Conservation (phyloP, 2,888 invertebrate genomes). For the Tetragnatha montana region DNA sequence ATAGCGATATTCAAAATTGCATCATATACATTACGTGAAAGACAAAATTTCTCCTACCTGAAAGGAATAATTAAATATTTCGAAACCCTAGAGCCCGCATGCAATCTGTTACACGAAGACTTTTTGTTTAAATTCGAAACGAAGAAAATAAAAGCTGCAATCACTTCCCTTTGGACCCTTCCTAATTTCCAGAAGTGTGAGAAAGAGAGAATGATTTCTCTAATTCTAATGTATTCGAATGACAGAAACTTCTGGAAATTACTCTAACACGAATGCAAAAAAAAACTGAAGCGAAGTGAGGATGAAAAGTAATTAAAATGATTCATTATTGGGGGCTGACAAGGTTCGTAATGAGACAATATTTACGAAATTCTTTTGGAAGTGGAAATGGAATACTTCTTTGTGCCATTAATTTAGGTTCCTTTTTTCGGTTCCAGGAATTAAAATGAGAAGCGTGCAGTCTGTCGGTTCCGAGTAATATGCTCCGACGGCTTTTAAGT, state of each 20-base stretch:
- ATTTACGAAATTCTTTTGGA: not conserved
- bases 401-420: not conserved
- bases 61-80: not conserved
- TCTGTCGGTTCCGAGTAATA: not conserved
- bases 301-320: slow-evolving; percentile 23
- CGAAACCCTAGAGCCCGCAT: not conserved
- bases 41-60: not conserved
- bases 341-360: not conserved
- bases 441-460: not conserved
- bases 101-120: not conserved
- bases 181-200: not conserved
- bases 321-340: slow-evolving; percentile 4
- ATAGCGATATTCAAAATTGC: no score
- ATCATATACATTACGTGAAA: not conserved
- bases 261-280: not conserved
- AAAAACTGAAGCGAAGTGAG: not conserved
- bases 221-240: not conserved
- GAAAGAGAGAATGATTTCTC: not conserved
- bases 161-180: not conserved
- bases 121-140: not conserved
- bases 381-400: not conserved
- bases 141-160: not conserved
- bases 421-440: not conserved
- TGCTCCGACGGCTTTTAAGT: not conserved
- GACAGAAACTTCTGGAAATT: slow-evolving; percentile 19